A percentile compares a stretch with the other conserved stretches of the same genome.
phyloP scores from a whole-genome alignment of 2,797 vertebrate species.

The Scolopax rusticola region DNA sequence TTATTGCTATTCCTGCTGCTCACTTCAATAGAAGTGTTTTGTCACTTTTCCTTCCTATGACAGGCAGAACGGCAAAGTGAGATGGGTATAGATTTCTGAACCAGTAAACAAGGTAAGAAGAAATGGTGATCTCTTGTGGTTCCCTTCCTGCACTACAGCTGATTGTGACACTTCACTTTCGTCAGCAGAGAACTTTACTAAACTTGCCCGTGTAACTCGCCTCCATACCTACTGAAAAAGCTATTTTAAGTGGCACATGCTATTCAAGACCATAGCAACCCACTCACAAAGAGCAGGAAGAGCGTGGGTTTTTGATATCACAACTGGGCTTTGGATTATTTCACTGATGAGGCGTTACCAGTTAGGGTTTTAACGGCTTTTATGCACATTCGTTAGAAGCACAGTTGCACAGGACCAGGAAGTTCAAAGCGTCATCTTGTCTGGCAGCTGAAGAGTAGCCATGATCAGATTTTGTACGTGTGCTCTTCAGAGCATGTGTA shows the following conservation, averaged over 20 bases:
- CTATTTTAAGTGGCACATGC: not conserved
- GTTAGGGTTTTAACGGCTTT: not conserved
- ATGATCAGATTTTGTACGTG: not conserved
- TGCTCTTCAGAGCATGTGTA: not conserved
- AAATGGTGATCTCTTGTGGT: not conserved
- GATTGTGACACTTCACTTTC: not conserved
- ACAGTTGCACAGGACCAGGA: not conserved
- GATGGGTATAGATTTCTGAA: not conserved
- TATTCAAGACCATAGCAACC: not conserved
- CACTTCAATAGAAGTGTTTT: not conserved
- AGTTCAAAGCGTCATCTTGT: not conserved
- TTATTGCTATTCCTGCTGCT: not conserved
- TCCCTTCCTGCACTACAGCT: not conserved
- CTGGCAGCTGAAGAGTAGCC: not conserved
- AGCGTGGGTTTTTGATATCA: accelerated
- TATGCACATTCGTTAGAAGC: not conserved
- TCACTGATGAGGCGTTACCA: not conserved
- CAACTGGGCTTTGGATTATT: not conserved
- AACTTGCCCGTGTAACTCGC: not conserved
- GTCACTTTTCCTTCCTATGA: not conserved
- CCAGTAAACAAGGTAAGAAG: not conserved
- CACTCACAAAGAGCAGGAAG: not conserved
- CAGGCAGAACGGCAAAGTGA: not conserved
- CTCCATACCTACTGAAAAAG: not conserved
- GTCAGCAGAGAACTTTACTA: not conserved